Evolutionary conservation across 2,113 vertebrate species (phyloP).

Genomic region (Entomyzon cyanotis): DNA sequence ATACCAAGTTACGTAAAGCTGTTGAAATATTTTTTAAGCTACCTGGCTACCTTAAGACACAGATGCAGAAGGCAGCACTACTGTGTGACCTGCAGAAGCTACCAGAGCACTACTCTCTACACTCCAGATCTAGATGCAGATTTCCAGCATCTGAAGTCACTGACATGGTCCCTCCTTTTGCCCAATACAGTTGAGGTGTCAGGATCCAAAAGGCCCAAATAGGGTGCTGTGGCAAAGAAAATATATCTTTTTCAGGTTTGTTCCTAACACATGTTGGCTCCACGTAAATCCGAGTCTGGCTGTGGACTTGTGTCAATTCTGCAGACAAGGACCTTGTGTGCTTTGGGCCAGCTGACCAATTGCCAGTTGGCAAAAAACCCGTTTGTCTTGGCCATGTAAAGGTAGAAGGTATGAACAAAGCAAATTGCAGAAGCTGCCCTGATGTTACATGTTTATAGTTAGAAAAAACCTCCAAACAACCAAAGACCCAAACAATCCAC

Average conservation of each 20-base stretch:
- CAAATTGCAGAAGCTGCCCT: not conserved
- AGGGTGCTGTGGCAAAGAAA: not conserved
- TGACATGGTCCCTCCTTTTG: not conserved
- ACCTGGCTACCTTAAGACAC: not conserved
- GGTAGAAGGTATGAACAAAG: not conserved
- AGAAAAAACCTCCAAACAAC: not conserved
- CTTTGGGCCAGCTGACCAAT: not conserved
- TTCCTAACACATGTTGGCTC: not conserved
- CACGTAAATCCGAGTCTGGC: not conserved
- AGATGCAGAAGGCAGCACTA: not conserved
- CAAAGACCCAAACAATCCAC: not conserved
- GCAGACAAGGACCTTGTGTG: not conserved
- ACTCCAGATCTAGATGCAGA: not conserved
- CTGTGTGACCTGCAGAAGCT: not conserved
- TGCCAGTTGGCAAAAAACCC: not conserved
- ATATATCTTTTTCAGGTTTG: rapidly evolving
- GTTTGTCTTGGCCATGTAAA: not conserved
- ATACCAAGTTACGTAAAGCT: not conserved
- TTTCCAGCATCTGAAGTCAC: not conserved
- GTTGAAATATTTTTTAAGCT: not conserved
- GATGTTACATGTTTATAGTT: not conserved
- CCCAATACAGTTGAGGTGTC: not conserved
- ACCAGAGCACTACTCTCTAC: no score
- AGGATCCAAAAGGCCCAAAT: not conserved
- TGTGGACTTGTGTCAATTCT: not conserved